A percentile compares a stretch with the other conserved stretches of the same genome.
These are phyloP conservation scores for Lacerta agilis DNA, from an alignment of 2,797 vertebrate genomes.

Conservation along the genomic window DNA sequence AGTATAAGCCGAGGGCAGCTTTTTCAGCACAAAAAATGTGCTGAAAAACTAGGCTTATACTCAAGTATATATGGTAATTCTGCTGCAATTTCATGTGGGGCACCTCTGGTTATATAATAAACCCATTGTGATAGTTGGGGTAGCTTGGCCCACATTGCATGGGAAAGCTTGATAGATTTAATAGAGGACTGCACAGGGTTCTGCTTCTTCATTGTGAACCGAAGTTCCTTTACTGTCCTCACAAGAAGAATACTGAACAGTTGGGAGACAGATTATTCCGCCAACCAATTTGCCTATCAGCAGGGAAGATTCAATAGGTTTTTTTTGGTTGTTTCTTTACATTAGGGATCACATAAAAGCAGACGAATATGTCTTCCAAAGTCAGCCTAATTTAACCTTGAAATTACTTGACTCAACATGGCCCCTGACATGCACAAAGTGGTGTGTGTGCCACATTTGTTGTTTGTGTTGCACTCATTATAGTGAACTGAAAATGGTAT, in stretches of 20 bases:
- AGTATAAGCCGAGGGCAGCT: no score
- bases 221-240: conserved; percentile 31
- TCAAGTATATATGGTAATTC: no score
- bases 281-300: conserved; percentile 47
- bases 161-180: conserved; percentile 3
- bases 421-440: conserved; percentile 42
- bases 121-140: neutral
- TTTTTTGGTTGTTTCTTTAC: conserved; percentile 29
- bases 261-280: conserved; percentile 55
- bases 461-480: conserved; percentile 68
- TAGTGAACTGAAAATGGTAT: conserved; percentile 55
- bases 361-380: conserved; percentile 42
- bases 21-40: no score
- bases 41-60: no score
- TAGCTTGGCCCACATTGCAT: neutral
- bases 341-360: conserved; percentile 51
- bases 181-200: conserved; percentile 31
- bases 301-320: neutral
- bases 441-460: conserved; percentile 53
- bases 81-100: neutral
- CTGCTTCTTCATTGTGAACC: neutral
- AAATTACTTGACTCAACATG: conserved; percentile 62
- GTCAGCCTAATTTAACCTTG: conserved; percentile 56
- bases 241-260: conserved; percentile 33
- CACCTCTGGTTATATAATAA: neutral